Conservation (phyloP, 2,888 invertebrate species). For the Eledona agricola region DNA sequence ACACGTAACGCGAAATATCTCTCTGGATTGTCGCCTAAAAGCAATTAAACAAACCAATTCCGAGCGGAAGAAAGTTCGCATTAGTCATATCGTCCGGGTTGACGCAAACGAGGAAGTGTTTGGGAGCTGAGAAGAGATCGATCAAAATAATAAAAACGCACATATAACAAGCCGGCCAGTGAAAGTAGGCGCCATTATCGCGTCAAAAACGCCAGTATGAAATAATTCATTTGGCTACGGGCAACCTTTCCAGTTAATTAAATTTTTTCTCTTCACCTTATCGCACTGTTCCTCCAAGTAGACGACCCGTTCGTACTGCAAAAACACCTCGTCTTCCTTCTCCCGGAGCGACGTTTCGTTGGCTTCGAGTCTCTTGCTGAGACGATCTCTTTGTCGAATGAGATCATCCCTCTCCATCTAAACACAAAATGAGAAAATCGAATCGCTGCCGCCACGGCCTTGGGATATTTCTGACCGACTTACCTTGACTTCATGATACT, state of each 20-base stretch:
- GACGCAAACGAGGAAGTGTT: slow-evolving; percentile 11
- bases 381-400: slow-evolving; percentile 63
- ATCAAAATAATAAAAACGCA: slow-evolving; percentile 12
- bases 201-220: slow-evolving; percentile 16
- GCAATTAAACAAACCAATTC: too few species aligned
- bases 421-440: slow-evolving; percentile 34
- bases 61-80: too few species aligned
- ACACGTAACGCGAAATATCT: too few species aligned
- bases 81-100: too few species aligned
- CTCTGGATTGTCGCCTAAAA: too few species aligned
- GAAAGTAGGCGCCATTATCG: slow-evolving; percentile 18
- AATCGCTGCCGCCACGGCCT: too few species aligned
- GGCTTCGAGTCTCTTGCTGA: slow-evolving; percentile 66
- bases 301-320: slow-evolving; percentile 68
- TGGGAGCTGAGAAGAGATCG: slow-evolving; percentile 12
- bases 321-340: slow-evolving; percentile 70
- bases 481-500: slow-evolving; percentile 73
- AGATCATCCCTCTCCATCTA: slow-evolving; percentile 69
- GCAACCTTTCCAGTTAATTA: too few species aligned
- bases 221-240: slow-evolving; percentile 24
- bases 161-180: slow-evolving; percentile 14
- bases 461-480: slow-evolving; percentile 40
- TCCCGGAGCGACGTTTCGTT: slow-evolving; percentile 67
- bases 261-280: too few species aligned
- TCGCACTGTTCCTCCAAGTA: slow-evolving; percentile 69